A percentile compares a stretch with the other conserved stretches of the same genome.
Conservation (phyloP, 2,797 vertebrate genomes). For the Poecilia gillii region DNA sequence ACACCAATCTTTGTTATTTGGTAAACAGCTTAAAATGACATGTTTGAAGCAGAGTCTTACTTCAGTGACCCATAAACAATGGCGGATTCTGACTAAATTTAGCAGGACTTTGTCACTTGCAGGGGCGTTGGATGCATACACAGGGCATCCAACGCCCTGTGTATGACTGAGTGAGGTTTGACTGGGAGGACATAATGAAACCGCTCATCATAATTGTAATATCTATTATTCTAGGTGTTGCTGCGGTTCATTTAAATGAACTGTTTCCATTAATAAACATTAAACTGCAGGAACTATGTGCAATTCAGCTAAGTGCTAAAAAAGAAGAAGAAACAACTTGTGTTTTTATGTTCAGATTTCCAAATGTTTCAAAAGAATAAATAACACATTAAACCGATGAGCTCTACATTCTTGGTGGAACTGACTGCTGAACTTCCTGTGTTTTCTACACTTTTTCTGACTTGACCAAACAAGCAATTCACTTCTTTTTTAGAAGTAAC, state of each 20-base stretch:
- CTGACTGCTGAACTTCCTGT: constrained; percentile 16
- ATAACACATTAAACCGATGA: neutral
- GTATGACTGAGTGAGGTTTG: neutral
- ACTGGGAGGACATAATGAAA: neutral
- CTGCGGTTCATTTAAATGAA: neutral
- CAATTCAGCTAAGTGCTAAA: no score
- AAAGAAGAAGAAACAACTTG: neutral
- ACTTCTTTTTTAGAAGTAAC: constrained; percentile 28
- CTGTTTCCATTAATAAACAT: neutral
- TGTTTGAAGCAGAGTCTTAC: neutral
- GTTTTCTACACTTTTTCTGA: constrained; percentile 15
- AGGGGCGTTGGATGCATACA: neutral
- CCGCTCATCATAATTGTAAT: neutral
- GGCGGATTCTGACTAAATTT: neutral
- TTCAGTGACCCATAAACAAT: neutral
- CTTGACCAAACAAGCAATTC: constrained; percentile 44
- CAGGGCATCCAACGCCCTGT: no score
- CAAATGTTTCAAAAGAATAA: neutral
- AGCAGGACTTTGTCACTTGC: no score
- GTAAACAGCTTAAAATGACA: neutral
- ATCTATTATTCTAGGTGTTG: neutral
- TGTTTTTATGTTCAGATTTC: neutral
- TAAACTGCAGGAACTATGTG: neutral
- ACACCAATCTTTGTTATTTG: neutral
- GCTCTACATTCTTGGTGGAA: neutral